These are phyloP conservation scores for Amblyopsis rosae DNA, from an alignment of 2,113 vertebrate species.

Conservation along the genomic window DNA sequence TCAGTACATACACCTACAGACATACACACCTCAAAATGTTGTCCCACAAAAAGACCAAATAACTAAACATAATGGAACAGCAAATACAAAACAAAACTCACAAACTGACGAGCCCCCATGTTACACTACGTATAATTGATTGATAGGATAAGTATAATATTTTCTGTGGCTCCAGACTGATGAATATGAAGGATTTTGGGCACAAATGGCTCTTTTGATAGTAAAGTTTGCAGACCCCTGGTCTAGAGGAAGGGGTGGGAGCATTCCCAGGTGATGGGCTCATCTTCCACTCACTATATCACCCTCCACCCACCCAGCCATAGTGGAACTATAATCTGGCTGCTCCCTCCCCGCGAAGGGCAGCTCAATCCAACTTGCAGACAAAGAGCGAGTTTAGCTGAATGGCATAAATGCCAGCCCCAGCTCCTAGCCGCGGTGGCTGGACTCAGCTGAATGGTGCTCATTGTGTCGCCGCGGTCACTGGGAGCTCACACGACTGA, in stretches of 20 bases:
- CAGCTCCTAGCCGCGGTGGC: constrained; percentile 64
- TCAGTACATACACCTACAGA: too few relatives aligned
- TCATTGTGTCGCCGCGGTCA: constrained; percentile 75
- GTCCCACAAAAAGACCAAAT: too few relatives aligned
- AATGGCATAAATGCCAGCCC: constrained; percentile 69
- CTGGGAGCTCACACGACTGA: constrained; percentile 67
- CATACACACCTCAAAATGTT: too few relatives aligned
- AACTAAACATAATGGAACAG: too few relatives aligned
- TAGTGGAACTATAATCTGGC: constrained; percentile 37
- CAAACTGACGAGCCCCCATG: too few relatives aligned
- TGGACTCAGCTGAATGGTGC: constrained; percentile 71
- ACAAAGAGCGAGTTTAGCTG: constrained; percentile 69
- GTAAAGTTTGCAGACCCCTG: too few relatives aligned
- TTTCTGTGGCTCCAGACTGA: too few relatives aligned
- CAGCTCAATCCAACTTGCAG: constrained; percentile 57
- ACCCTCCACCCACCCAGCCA: constrained; percentile 38
- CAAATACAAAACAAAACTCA: too few relatives aligned
- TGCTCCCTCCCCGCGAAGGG: constrained; percentile 50
- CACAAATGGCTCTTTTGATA: too few relatives aligned
- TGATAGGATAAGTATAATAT: too few relatives aligned
- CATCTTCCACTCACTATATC: constrained; percentile 13
- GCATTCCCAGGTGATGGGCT: not conserved
- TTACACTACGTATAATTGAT: too few relatives aligned
- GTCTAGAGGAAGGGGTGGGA: not conserved
- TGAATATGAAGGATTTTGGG: too few relatives aligned